These are phyloP conservation scores for Cephus spinipes DNA, from an alignment of 2,888 invertebrate species.

Conservation along the genomic window DNA sequence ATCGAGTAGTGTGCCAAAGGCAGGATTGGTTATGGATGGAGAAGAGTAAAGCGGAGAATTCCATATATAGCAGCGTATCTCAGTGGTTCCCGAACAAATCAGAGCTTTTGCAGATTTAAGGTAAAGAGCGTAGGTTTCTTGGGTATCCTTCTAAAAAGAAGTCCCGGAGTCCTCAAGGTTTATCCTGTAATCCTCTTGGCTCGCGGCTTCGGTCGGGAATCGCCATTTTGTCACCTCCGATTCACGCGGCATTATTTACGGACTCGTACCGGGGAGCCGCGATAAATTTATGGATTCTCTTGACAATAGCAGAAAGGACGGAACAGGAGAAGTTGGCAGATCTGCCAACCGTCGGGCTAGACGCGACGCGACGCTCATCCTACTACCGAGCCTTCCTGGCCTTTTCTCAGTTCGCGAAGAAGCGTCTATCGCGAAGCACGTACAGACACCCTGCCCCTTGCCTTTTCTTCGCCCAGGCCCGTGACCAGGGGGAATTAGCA, in stretches of 20 bases:
- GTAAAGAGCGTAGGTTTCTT: background rate
- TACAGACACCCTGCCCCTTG: conserved; percentile 19
- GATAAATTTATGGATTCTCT: conserved; percentile 48
- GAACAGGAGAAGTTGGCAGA: conserved; percentile 47
- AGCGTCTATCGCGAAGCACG: conserved; percentile 2
- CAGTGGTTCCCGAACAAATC: background rate
- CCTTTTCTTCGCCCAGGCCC: background rate
- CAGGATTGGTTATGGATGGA: background rate
- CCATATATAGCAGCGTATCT: background rate
- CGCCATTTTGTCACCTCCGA: conserved; percentile 19
- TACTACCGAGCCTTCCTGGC: conserved; percentile 12
- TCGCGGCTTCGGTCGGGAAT: conserved; percentile 3
- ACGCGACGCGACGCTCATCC: conserved; percentile 14
- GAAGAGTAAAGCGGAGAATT: background rate
- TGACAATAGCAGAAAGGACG: conserved; percentile 39
- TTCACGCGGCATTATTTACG: conserved; percentile 1
- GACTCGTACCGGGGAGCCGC: conserved; percentile 11
- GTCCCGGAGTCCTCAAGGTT: background rate
- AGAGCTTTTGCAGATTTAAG: background rate
- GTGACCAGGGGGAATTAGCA: conserved; percentile 34
- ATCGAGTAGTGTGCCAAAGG: background rate
- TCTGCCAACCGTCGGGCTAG: conserved; percentile 38
- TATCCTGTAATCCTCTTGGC: background rate
- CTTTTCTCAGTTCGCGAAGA: conserved; percentile 1
- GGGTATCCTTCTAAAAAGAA: background rate